These are phyloP conservation scores for Pantelozetes paolii DNA, from an alignment of 2,888 invertebrate species.

Conservation along the genomic window DNA sequence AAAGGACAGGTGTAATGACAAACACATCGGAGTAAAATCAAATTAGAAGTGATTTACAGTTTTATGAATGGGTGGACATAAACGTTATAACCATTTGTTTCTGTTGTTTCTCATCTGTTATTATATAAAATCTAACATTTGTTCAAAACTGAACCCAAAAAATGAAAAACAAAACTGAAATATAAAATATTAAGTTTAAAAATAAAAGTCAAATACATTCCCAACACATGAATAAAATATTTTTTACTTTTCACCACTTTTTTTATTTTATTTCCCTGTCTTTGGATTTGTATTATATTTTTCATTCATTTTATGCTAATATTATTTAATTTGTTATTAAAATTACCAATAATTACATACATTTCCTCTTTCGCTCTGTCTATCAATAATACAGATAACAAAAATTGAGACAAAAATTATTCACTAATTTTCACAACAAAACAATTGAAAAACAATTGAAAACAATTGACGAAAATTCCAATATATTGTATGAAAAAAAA, in stretches of 20 bases:
- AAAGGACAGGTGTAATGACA: neutral
- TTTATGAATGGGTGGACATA: neutral
- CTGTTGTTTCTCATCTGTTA: neutral
- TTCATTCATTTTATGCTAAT: slow-evolving; percentile 1
- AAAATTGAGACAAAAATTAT: neutral
- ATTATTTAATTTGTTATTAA: neutral
- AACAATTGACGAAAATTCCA: neutral
- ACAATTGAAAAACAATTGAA: too few species aligned
- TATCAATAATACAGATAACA: neutral
- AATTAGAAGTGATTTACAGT: slow-evolving; percentile 27
- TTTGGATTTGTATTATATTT: neutral
- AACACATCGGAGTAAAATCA: neutral
- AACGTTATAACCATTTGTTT: slow-evolving; percentile 1
- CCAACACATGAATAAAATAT: neutral
- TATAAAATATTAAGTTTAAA: slow-evolving; percentile 8
- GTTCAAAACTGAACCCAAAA: neutral
- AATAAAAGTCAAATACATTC: neutral
- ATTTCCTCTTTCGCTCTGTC: too few species aligned
- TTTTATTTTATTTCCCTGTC: too few species aligned
- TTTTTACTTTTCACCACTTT: neutral
- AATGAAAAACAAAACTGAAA: neutral
- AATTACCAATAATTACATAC: too few species aligned
- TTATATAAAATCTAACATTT: neutral
- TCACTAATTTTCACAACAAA: slow-evolving; percentile 1
- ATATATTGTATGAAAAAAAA: neutral